Conservation (phyloP, 2,888 invertebrate genomes). For the Crematogaster levior region DNA sequence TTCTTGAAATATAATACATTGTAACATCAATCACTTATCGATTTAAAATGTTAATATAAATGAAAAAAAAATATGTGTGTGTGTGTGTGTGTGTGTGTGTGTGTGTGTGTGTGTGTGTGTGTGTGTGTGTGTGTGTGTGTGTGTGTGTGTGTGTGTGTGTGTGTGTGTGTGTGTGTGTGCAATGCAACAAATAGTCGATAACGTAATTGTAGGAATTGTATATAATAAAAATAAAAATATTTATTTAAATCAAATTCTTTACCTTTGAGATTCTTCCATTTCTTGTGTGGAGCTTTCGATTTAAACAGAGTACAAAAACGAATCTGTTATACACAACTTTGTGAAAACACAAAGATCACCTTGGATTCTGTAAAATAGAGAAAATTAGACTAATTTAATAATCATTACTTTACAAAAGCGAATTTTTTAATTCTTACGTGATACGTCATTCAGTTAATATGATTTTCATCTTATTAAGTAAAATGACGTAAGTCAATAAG, state of each 20-base stretch:
- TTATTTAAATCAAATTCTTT: slow-evolving; percentile 41
- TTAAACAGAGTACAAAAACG: slow-evolving; percentile 49
- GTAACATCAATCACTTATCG: background rate
- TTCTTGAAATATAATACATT: background rate
- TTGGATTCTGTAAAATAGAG: slow-evolving; percentile 75
- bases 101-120: too few relatives aligned
- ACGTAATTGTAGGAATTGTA: slow-evolving; percentile 22
- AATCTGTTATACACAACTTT: slow-evolving; percentile 35
- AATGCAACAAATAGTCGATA: too few relatives aligned
- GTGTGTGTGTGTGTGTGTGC: too few relatives aligned
- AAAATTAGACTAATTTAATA: slow-evolving; percentile 21
- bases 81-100: too few relatives aligned
- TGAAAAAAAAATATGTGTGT: too few relatives aligned
- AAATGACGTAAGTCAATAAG: background rate
- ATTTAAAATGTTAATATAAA: background rate
- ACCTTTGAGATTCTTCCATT: slow-evolving; percentile 82
- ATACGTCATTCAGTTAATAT: background rate
- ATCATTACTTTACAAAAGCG: background rate
- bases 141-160: too few relatives aligned
- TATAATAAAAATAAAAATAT: background rate
- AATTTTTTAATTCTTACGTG: background rate
- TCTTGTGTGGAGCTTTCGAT: slow-evolving; percentile 58
- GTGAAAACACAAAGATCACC: slow-evolving; percentile 77
- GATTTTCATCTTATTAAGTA: background rate
- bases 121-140: too few relatives aligned